Evolutionary conservation across 2,113 vertebrate genomes (phyloP).

Genomic region (Trichechus manatus): DNA sequence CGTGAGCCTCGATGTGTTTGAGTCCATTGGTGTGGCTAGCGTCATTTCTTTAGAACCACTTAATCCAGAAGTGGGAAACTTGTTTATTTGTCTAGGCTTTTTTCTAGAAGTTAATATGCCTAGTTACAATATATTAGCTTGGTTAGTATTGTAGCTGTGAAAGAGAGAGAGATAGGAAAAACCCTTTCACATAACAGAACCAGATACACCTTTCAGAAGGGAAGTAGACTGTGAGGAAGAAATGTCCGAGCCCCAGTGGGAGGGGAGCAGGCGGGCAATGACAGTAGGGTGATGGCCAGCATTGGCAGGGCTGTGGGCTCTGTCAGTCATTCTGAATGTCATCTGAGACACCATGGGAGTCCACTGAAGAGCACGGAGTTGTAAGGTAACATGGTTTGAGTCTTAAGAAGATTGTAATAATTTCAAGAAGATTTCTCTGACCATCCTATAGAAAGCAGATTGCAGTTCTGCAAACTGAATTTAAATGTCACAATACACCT

Average conservation of each 20-base stretch:
- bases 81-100: background rate
- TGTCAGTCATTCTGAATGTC: background rate
- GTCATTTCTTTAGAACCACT: background rate
- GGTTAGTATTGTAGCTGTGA: background rate
- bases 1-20: too few relatives aligned
- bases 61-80: background rate
- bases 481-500: too few relatives aligned
- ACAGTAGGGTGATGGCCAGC: rapidly evolving
- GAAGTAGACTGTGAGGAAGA: background rate
- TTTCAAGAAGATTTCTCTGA: background rate
- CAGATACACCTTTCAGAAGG: background rate
- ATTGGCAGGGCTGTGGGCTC: background rate
- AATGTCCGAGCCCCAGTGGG: background rate
- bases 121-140: background rate
- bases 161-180: background rate
- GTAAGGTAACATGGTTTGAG: background rate
- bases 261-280: background rate
- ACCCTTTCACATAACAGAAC: background rate
- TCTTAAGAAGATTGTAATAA: background rate
- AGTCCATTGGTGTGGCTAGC: too few relatives aligned
- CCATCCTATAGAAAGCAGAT: background rate
- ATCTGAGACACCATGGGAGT: background rate
- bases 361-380: background rate
- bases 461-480: background rate
- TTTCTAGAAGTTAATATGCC: background rate